Percentiles rank a stretch among this genome's conserved stretches.
Conservation (phyloP, 2,113 vertebrate genomes). For the Thalassoma bifasciatum region DNA sequence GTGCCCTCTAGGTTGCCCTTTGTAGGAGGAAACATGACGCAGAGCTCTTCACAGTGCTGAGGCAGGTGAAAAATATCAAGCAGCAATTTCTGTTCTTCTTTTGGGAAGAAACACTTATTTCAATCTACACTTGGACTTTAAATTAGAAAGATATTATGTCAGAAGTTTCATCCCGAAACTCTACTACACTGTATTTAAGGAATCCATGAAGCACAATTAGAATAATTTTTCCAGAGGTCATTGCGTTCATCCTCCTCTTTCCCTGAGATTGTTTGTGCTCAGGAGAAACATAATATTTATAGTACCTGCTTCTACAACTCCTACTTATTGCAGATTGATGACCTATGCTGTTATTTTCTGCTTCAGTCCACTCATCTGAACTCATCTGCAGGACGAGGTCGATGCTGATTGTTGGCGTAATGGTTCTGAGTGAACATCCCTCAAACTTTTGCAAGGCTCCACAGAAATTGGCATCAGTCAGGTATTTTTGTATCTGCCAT, state of each 20-base stretch:
- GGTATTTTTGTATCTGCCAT: not conserved
- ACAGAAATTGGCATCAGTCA: not conserved
- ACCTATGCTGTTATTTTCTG: not conserved
- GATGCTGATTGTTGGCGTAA: slow-evolving; percentile 23
- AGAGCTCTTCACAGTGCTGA: not conserved
- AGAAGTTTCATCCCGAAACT: not conserved
- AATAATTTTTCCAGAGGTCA: not conserved
- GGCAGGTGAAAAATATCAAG: no score
- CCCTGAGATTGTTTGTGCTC: not conserved
- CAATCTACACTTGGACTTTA: no score
- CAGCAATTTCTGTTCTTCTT: no score
- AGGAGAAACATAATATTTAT: slow-evolving; percentile 22
- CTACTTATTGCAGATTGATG: not conserved
- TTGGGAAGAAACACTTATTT: no score
- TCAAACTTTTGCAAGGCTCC: slow-evolving; percentile 8
- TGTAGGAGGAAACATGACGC: not conserved
- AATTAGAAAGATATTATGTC: no score
- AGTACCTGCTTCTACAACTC: not conserved
- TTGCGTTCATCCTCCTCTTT: not conserved
- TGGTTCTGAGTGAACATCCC: slow-evolving; percentile 4
- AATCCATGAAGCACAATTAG: not conserved
- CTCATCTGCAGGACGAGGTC: slow-evolving; percentile 10
- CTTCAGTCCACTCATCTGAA: slow-evolving; percentile 1
- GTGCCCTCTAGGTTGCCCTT: not conserved
- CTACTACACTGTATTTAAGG: not conserved